Evolutionary conservation across 2,888 invertebrate species (phyloP).

Genomic region (Actias luna): DNA sequence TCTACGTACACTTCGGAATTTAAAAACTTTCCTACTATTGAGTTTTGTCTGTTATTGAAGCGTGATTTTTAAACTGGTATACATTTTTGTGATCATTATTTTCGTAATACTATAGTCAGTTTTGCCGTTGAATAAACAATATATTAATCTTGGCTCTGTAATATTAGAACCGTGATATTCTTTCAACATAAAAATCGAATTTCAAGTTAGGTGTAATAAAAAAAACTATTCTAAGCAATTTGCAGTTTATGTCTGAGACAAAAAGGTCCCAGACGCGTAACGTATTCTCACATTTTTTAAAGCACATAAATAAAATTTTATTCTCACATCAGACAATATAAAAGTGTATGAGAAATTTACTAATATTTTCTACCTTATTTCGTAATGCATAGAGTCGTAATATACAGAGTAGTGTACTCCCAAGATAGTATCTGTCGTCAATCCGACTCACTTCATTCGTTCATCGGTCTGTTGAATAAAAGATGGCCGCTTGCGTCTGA

Average conservation of each 20-base stretch:
- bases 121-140: background rate
- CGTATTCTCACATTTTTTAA: conserved; percentile 12
- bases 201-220: background rate
- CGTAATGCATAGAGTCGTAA: background rate
- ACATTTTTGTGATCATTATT: too few species aligned
- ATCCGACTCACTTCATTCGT: conserved; percentile 36
- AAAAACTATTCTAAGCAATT: conserved; percentile 10
- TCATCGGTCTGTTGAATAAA: conserved; percentile 63
- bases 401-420: background rate
- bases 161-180: background rate
- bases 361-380: background rate
- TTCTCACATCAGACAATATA: background rate
- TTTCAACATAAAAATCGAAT: background rate
- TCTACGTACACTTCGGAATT: too few species aligned
- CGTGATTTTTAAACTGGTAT: too few species aligned
- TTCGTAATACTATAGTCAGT: too few species aligned
- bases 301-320: conserved; percentile 8
- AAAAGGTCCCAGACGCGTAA: conserved; percentile 17
- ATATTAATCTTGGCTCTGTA: background rate
- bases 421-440: conserved; percentile 20
- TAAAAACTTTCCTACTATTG: too few species aligned
- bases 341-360: background rate
- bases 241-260: conserved; percentile 20
- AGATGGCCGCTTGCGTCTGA: conserved; percentile 46
- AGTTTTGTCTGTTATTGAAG: too few species aligned